Conservation (phyloP, 2,888 invertebrate species). For the Drosophila neotestacea region DNA sequence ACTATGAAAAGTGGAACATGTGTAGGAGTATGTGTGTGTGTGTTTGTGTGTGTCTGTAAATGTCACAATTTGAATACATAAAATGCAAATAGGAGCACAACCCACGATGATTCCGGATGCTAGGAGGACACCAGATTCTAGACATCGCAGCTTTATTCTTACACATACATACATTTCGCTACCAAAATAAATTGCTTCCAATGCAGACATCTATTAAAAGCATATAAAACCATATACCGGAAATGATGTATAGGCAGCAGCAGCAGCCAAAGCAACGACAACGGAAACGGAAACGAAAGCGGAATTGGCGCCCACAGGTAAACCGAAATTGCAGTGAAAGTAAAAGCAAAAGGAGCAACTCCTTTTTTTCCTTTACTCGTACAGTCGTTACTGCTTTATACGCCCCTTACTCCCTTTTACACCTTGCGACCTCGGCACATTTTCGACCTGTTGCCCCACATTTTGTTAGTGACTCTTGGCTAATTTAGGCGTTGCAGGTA, state of each 20-base stretch:
- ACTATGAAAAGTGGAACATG: conserved; percentile 57
- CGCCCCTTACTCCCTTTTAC: not conserved
- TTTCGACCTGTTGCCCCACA: conserved; percentile 76
- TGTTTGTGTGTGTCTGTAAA: conserved; percentile 57
- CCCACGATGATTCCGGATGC: conserved; percentile 27
- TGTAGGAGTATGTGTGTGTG: conserved; percentile 33
- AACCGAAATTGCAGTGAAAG: conserved; percentile 59
- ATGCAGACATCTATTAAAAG: conserved; percentile 79
- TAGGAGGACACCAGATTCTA: conserved; percentile 27
- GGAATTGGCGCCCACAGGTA: conserved; percentile 21
- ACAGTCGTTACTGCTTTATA: not conserved
- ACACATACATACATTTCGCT: conserved; percentile 30
- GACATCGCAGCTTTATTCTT: conserved; percentile 34
- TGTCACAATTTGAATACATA: conserved; percentile 80
- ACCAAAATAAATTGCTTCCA: conserved; percentile 74
- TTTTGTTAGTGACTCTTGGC: conserved; percentile 39
- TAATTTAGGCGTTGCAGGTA: conserved; percentile 71
- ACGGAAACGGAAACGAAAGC: conserved; percentile 7
- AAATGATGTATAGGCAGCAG: conserved; percentile 70
- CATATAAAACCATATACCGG: conserved; percentile 75
- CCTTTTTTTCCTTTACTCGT: not conserved
- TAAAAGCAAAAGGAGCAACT: conserved; percentile 39
- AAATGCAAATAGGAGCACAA: conserved; percentile 71
- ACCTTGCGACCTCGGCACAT: conserved; percentile 12
- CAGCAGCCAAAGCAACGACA: conserved; percentile 12